Evolutionary conservation across 1,140 invertebrate species (phyloP), one percentile per base, ranked within the genome.

Genomic region (Contarinia nasturtii): DNA sequence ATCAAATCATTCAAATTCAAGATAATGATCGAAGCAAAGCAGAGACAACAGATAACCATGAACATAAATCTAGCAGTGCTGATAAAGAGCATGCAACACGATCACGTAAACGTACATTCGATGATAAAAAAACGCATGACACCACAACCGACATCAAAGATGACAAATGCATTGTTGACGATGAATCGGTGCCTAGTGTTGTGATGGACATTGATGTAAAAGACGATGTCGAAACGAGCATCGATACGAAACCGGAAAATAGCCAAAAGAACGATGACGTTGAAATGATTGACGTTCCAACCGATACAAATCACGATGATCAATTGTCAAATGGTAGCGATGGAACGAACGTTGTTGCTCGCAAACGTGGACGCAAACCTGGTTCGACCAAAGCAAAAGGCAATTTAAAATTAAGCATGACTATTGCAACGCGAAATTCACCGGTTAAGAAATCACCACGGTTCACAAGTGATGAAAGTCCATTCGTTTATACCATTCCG

Each of bases 381-480:
- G 43, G 22, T 11, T 3, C 21, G 2, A 33, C 11, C 10, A 12
- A 14, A 33, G 22, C 21, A 44, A n/a, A n/a, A 44, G 22, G 2
- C 10, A 22, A 44, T 33, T 14, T 14, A n/a, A 14, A 12, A 12
- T 14, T 7, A 22, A 19, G n/a, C 22, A 42, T 19, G 18, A 42
- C 10, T 19, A 44, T 22, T 14, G 17, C 21, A 22, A 22, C 14
- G 7, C 10, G 18, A n/a, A 27, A 22, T 14, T 12, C 22, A 12
- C 43, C 43, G 2, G 22, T 44, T 3, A 44, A 44, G 27, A 44
- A 44, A 19, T 44, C 43, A 22, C 43, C 21, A n/a, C 20, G 43
- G 14, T 12, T 44, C 12, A 7, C 20, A 2, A 44, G 27, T 4
- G 22, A 33, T 44, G 17, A 43, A 12, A 20, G 17, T 7, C 10